Conservation (phyloP, 2,888 invertebrate species). For the Aromia moschata region DNA sequence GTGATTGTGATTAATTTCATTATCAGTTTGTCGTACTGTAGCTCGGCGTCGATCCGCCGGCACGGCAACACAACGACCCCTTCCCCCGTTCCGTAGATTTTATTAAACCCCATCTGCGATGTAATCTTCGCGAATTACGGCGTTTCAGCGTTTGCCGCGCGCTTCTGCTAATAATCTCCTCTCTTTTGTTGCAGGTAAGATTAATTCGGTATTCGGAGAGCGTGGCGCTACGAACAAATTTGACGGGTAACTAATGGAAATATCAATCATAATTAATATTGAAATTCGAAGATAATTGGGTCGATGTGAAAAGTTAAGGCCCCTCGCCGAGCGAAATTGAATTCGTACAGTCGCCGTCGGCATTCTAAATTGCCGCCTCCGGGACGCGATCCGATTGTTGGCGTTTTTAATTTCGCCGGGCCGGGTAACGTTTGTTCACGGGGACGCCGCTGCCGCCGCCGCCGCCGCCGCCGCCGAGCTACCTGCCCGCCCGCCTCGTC, state of each 20-base stretch:
- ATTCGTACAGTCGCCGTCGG: slow-evolving; percentile 35
- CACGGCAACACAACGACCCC: too few species aligned
- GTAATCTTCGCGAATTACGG: slow-evolving; percentile 13
- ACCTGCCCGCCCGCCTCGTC: too few species aligned
- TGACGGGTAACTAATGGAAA: slow-evolving; percentile 47
- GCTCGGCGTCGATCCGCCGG: too few species aligned
- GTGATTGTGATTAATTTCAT: too few species aligned
- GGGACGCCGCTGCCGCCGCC: not conserved
- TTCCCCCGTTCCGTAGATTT: not conserved
- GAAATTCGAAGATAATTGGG: slow-evolving; percentile 48
- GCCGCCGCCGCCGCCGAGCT: not conserved
- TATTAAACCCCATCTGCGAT: not conserved
- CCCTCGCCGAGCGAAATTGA: slow-evolving; percentile 35
- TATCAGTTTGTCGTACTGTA: too few species aligned
- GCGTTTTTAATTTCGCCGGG: slow-evolving; percentile 13
- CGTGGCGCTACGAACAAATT: slow-evolving; percentile 39
- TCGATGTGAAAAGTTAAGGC: slow-evolving; percentile 43
- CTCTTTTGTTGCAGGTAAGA: slow-evolving; percentile 51
- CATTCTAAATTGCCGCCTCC: slow-evolving; percentile 24
- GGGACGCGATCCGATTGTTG: slow-evolving; percentile 19
- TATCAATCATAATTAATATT: slow-evolving; percentile 46
- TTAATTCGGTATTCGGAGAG: slow-evolving; percentile 39
- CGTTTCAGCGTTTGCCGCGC: slow-evolving; percentile 38
- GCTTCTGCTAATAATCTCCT: slow-evolving; percentile 42
- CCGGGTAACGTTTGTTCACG: slow-evolving; percentile 1